Base-by-base conservation (phyloP, 2,797 vertebrate genomes). In the Moxostoma hubbsi region DNA sequence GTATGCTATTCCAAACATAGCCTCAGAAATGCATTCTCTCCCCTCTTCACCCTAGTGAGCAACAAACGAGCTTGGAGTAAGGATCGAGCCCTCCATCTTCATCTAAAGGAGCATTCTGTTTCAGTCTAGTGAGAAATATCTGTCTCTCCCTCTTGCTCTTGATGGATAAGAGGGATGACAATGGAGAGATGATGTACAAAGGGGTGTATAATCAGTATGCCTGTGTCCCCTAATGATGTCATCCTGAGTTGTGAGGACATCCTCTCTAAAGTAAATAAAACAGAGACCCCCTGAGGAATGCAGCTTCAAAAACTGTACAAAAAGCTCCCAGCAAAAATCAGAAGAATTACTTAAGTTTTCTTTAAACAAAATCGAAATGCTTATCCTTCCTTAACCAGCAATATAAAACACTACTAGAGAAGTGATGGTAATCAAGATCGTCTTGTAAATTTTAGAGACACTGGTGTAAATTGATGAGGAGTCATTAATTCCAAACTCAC, bases 191-290 rank as follows among this genome's bases (percentile, higher is more conserved):
- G 66, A 46, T 70, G 76, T 54, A 62, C 55, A 77, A 69, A 69
- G 54, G 67, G 73, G 71, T 76, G 59, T 81, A 81, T 78, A 85
- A 77, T 75, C 71, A 51, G 58, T 47, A 55, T 82, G 73, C 65
- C 73, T 73, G 53, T 76, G 76, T 80, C 75, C 59, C 65, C 64
- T 77, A 68, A 50, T 11, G 59, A 65, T 70, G 65, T 49, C 77
- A 71, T 79, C 46, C n/a, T 55, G 36, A 79, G 63, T 73, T 79
- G 73, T 46, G 73, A 75, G 66, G 61, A 65, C 73, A 75, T 15
- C 43, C 43, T 69, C 58, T 62, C 57, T 24, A 24, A 1, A 24
- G 24, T 24, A 24, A 24, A 24, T 3, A 24, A 1, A 24, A 24
- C 24, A 24, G 24, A 24, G 1, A 24, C 1, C 24, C 24, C 2